Percentiles rank a stretch among this genome's conserved stretches.
Evolutionary conservation across 2,797 vertebrate species (phyloP).

Genomic region (Poecile montanus): DNA sequence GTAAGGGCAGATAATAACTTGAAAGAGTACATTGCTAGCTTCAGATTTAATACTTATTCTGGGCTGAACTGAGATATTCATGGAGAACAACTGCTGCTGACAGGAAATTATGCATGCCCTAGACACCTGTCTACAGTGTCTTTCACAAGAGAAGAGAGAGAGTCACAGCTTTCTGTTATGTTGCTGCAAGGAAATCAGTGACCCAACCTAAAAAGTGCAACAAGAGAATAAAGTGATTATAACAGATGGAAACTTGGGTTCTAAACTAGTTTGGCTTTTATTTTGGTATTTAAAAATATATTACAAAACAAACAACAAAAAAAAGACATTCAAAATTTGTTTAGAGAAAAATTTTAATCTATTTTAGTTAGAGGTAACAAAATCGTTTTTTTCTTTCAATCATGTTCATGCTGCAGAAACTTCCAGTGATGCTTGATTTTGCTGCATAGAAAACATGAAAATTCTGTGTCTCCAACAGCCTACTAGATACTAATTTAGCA

Average conservation of each 20-base stretch:
- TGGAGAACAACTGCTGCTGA: constrained; percentile 3
- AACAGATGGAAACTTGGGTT: not conserved
- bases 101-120: constrained; percentile 5
- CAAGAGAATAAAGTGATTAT: not conserved
- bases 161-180: not conserved
- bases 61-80: not conserved
- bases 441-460: not conserved
- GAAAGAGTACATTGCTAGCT: not conserved
- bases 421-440: not conserved
- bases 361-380: not conserved
- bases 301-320: not conserved
- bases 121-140: not conserved
- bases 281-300: not conserved
- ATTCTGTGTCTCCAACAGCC: not conserved
- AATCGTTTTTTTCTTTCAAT: not conserved
- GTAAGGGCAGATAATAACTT: constrained; percentile 1
- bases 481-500: not conserved
- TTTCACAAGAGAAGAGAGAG: not conserved
- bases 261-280: not conserved
- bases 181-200: not conserved
- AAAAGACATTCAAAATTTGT: not conserved
- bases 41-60: constrained; percentile 8
- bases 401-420: not conserved
- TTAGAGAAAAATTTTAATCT: not conserved
- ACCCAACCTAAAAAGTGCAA: not conserved